Percentiles rank a stretch among this genome's conserved stretches.
phyloP scores from a whole-genome alignment of 2,113 vertebrate genomes.

The Struthio camelus region DNA sequence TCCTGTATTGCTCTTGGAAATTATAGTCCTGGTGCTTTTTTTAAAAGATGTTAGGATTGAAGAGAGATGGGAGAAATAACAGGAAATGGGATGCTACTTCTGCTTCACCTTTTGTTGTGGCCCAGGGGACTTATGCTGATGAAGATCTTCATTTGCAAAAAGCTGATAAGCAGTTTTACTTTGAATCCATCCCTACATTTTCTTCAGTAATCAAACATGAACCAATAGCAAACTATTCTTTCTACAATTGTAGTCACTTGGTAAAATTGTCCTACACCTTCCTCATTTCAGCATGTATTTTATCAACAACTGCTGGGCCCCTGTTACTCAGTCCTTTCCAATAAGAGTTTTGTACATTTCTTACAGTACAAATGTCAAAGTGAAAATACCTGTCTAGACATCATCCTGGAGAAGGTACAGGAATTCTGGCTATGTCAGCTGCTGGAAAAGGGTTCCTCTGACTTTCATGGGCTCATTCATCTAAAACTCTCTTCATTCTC shows the following conservation, averaged over 20 bases:
- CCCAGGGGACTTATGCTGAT: neutral
- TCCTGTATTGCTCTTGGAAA: neutral
- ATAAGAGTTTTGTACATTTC: neutral
- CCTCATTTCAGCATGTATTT: neutral
- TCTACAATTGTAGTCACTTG: neutral
- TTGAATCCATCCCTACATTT: neutral
- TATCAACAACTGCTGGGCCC: neutral
- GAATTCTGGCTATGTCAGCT: neutral
- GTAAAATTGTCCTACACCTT: neutral
- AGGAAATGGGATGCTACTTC: neutral
- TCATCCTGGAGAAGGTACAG: neutral
- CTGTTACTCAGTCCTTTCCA: neutral
- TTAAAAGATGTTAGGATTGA: neutral
- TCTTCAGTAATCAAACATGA: neutral
- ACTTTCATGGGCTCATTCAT: neutral
- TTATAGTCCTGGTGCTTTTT: accelerated
- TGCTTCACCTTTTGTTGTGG: neutral
- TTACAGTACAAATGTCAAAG: neutral
- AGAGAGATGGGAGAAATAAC: neutral
- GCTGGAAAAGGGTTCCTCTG: neutral
- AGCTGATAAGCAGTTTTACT: neutral
- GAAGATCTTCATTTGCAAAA: neutral
- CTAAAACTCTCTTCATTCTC: neutral
- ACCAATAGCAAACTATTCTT: neutral
- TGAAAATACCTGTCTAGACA: neutral